These are phyloP conservation scores for Rattus rattus DNA, from an alignment of 2,113 vertebrate genomes.

Conservation along the genomic window DNA sequence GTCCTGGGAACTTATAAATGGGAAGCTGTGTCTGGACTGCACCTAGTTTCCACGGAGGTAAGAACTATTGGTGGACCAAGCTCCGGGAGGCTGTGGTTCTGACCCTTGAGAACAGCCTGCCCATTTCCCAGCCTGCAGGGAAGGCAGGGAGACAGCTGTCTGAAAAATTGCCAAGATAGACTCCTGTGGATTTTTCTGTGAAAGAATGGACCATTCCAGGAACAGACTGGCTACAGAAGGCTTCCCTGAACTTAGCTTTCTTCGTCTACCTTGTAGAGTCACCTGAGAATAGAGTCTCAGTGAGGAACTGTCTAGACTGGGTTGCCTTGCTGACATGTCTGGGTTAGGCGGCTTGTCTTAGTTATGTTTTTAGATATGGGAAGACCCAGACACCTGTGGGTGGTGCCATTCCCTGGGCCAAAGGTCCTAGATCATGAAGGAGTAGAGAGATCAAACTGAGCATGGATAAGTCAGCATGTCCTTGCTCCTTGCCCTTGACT, in stretches of 20 bases:
- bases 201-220: background rate
- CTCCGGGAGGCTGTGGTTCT: slow-evolving; percentile 1
- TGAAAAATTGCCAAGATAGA: background rate
- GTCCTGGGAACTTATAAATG: background rate
- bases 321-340: background rate
- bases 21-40: background rate
- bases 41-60: background rate
- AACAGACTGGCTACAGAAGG: background rate
- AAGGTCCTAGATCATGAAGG: too few relatives aligned
- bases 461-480: background rate
- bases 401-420: background rate
- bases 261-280: background rate
- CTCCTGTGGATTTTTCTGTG: background rate
- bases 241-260: background rate
- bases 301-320: background rate
- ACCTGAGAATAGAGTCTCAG: background rate
- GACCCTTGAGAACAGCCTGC: background rate
- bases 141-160: background rate
- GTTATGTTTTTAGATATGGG: background rate
- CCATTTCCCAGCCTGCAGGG: background rate
- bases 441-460: background rate
- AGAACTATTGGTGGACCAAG: accelerated
- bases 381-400: background rate
- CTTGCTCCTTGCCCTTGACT: background rate
- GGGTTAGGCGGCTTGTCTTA: background rate